phyloP scores from a whole-genome alignment of 2,113 vertebrate genomes.

The Mesembrinibis cayennensis region DNA sequence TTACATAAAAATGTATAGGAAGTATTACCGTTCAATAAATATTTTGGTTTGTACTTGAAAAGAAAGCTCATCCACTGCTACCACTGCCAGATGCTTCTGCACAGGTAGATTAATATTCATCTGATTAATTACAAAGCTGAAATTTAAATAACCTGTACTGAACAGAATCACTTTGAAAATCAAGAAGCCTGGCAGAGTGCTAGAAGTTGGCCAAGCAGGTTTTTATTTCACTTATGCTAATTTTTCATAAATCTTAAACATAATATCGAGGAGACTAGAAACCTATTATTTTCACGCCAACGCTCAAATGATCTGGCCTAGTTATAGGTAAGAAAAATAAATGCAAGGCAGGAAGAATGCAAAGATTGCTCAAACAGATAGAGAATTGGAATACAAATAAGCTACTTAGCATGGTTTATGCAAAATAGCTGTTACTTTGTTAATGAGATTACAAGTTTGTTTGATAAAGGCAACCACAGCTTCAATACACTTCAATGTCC shows the following conservation, averaged over 20 bases:
- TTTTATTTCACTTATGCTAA: neutral
- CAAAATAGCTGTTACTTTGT: conserved; percentile 20
- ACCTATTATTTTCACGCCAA: neutral
- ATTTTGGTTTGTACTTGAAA: neutral
- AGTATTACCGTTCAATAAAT: neutral
- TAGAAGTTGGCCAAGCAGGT: neutral
- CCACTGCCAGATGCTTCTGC: neutral
- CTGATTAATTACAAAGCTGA: neutral
- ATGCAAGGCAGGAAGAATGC: neutral
- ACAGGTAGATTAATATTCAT: neutral
- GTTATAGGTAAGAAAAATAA: neutral
- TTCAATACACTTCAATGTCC: neutral
- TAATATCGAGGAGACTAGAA: neutral
- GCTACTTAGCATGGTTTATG: neutral
- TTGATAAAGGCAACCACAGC: neutral
- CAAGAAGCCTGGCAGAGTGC: neutral
- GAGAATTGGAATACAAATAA: conserved; percentile 4
- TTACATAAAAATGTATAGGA: neutral
- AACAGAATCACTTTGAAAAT: neutral
- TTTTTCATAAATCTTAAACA: neutral
- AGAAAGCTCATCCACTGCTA: neutral
- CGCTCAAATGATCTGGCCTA: neutral
- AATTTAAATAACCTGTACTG: neutral
- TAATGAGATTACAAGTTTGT: conserved; percentile 28
- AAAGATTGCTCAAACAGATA: conserved; percentile 4